phyloP scores from a whole-genome alignment of 2,797 vertebrate genomes.

The Enteromius afrohamiltoni region DNA sequence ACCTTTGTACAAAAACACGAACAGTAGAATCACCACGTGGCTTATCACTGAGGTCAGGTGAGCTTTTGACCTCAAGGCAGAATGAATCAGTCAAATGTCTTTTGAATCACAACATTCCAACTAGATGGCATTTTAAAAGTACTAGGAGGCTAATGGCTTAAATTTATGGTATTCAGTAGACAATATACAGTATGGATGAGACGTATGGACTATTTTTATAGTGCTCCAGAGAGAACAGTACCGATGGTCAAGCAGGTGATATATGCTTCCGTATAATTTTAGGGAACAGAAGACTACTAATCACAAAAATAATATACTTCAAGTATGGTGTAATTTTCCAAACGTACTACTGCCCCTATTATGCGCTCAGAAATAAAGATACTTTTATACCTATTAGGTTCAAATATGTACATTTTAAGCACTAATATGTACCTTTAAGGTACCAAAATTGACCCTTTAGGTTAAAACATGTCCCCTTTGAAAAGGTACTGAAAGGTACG shows the following conservation, averaged over 20 bases:
- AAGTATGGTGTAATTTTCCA: not conserved
- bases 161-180: not conserved
- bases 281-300: not conserved
- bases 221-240: conserved; percentile 2
- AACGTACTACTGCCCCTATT: not conserved
- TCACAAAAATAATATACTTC: not conserved
- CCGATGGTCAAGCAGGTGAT: not conserved
- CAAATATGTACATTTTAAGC: too few relatives aligned
- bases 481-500: too few relatives aligned
- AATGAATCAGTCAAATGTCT: not conserved
- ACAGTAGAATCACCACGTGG: not conserved
- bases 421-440: too few relatives aligned
- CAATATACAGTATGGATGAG: not conserved
- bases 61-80: not conserved
- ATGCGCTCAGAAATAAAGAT: too few relatives aligned
- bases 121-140: not conserved
- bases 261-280: not conserved
- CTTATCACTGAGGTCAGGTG: not conserved
- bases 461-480: too few relatives aligned
- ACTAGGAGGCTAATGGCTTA: not conserved
- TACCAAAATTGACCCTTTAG: too few relatives aligned
- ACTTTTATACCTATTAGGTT: too few relatives aligned
- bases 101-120: not conserved
- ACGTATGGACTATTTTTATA: not conserved
- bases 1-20: conserved; percentile 11